Evolutionary conservation across 2,797 vertebrate genomes (phyloP), one percentile per base, ranked within the genome.

Genomic region (Sebastes kiyomatsui): DNA sequence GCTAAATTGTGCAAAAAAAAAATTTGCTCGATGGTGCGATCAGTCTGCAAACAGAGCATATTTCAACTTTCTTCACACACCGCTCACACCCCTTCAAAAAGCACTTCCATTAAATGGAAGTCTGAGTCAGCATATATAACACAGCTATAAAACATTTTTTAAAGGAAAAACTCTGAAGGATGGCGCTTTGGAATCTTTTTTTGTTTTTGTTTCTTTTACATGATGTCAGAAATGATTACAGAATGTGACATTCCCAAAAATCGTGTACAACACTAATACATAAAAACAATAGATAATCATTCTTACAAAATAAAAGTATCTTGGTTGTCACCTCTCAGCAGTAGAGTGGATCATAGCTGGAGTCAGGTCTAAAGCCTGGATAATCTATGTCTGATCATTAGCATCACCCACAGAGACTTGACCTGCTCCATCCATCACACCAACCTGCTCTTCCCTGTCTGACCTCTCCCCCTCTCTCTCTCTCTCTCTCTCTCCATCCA

Each of bases 341-440:
- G 77, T 33, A 11, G 80, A 91, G 90, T 91, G 83, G 87, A 90
- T 92, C 82, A 91, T 73, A 66, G 28, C 67, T 30, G 66, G 56
- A 79, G 71, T 84, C 83, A 58, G 49, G 54, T 91, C 59, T 87
- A 80, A 91, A 92, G 87, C 90, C 86, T 61, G 49, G 67, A 82
- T 88, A 91, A 93, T 91, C 92, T 88, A 73, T 78, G 52, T 22
- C 14, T 79, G 81, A 90, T 93, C 85, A 85, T 92, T 90, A 88
- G 61, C 81, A 81, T 83, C 80, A 79, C 49, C 77, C 83, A 38
- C 65, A 80, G 87, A 87, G 81, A 88, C 84, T 18, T 87, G 83
- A 92, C 84, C 91, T 67, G 70, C 87, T 85, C 67, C 86, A 89
- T 91, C 89, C 72, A 87, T 91, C 90, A 84, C 85, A 79, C 30